Base-by-base conservation (phyloP, 1,140 invertebrate genomes). In the Drosophila bocki region DNA sequence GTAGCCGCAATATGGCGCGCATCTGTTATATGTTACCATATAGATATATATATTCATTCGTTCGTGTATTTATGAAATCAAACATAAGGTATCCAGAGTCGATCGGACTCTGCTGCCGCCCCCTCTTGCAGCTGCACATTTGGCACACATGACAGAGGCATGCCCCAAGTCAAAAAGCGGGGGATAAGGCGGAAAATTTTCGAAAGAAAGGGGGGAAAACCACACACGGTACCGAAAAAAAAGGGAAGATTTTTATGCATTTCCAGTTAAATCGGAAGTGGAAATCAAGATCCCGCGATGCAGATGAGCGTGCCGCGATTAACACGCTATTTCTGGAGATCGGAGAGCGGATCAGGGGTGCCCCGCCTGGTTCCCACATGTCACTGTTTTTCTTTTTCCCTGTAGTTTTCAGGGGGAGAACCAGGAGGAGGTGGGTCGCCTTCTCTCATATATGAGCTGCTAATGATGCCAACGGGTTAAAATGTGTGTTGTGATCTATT, bases 211-310 rank as follows among this genome's bases (percentile, higher is more conserved):
- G 32, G 48, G 42, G 58, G 41, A 39, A 77, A 78, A 63, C 69
- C 81, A 77, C 76, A 84, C 75, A 84, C 70, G 69, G 59, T 65
- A 75, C 61, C 45, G 29, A 54, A 80, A 74, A 78, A 78, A 81
- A 63, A 51, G 80, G 70, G 61, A 84, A 67, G 39, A 82, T 84
- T 83, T 85, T 85, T 85, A 85, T 80, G 79, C 71, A 84, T 83
- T 88, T 88, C 84, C 84, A 88, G 84, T 88, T 88, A 90, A 88
- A 87, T 87, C 84, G 84, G 84, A 87, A 87, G 84, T 87, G 84
- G 78, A 87, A 88, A 78, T 87, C 83, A 87, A 75, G 77, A 68
- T 57, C 69, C 48, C 32, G 35, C 61, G 47, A 39, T n/a, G 41
- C 47, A 57, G 67, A 64, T 74, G 80, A 78, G 85, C 85, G 85